Evolutionary conservation across 2,797 vertebrate genomes (phyloP), one percentile per base, ranked within the genome.

Genomic region (Cuniculus paca): DNA sequence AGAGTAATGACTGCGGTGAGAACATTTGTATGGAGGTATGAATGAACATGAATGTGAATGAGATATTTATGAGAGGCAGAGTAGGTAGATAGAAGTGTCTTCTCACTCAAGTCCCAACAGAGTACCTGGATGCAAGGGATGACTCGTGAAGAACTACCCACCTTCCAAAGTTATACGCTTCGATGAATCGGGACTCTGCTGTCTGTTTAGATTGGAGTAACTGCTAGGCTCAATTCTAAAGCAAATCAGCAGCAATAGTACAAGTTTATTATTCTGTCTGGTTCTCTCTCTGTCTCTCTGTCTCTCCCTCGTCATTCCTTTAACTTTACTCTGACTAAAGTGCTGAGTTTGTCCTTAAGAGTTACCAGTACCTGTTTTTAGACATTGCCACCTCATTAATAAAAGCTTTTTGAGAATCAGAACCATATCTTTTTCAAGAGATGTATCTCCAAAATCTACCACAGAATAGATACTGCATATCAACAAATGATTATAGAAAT

Each of bases 401-500:
- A 88, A 85, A 75, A 54, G 75, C 31, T 61, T 92, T 81, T 84
- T 58, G 42, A 80, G 48, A 22, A 11, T 6, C 93, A 60, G 36
- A 70, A 36, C 4, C 5, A 3, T 82, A 60, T 52, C 10, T 91
- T 96, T 56, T 50, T 56, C 52, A 65, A 84, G 88, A 88, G 13
- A 1, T 88, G 39, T 89, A 39, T 89, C 24, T 91, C 61, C 17
- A 91, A 36, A 87, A 81, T 4, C 5, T 86, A 83, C 45, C n/a
- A 24, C 34, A 94, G 45, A 86, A 26, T 94, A 83, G 4, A 17
- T 50, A 81, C 26, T 22, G 91, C 8, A 81, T 79, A 77, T 90
- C 31, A 70, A 77, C 5, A 83, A 95, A 82, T 82, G 5, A 72
- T 70, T 94, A 14, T 77, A 85, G 63, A 91, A 95, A 86, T 85